Conservation (phyloP, 2,888 invertebrate genomes). For the Elysia crispata region DNA sequence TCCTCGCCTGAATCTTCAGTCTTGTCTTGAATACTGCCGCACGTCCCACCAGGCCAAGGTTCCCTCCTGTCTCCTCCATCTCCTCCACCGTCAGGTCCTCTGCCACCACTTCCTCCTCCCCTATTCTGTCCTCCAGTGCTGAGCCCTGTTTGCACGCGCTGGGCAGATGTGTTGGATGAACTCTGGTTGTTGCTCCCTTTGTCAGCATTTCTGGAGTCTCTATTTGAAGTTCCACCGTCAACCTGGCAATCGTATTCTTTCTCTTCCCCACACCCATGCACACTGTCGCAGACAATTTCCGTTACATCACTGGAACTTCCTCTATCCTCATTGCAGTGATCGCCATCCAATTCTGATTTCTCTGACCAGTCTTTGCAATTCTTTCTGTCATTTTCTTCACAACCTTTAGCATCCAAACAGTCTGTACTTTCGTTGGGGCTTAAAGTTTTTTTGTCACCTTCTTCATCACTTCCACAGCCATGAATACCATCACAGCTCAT, state of each 20-base stretch:
- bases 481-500: too few species aligned
- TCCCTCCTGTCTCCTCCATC: constrained; percentile 41
- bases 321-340: background rate
- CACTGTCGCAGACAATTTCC: background rate
- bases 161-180: background rate
- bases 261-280: background rate
- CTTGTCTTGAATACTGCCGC: background rate
- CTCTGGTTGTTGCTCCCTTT: background rate
- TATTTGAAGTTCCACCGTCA: background rate
- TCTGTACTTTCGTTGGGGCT: too few species aligned
- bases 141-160: background rate
- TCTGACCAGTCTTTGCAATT: background rate
- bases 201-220: background rate
- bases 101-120: background rate
- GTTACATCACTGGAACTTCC: background rate
- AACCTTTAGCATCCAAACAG: too few species aligned
- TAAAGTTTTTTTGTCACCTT: too few species aligned
- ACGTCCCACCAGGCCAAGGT: constrained; percentile 32
- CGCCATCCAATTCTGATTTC: background rate
- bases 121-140: background rate
- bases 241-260: background rate
- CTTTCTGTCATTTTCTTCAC: background rate
- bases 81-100: constrained; percentile 13
- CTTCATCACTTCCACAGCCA: too few species aligned
- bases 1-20: background rate